Evolutionary conservation across 2,888 invertebrate genomes (phyloP), one percentile per base, ranked within the genome.

Genomic region (Himalopsyche anomala): DNA sequence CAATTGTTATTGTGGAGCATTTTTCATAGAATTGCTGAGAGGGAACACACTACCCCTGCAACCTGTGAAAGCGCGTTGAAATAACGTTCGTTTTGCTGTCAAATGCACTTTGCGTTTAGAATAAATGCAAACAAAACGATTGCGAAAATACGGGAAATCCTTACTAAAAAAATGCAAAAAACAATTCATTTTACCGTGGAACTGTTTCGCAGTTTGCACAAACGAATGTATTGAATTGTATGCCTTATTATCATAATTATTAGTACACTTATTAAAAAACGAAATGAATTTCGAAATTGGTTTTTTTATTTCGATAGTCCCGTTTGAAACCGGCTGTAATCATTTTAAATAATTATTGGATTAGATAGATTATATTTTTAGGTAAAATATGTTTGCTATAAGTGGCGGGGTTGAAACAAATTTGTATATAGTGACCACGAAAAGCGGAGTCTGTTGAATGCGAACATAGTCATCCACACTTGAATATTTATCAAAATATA

Each of bases 61-160:
- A 19, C 19, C 62, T 19, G 19, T 19, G 62, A 62, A 62, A 62
- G 15, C 62, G 62, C 62, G 28, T 62, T 62, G 62, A 62, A 62
- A 62, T 19, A 62, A 62, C 62, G 17, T 62, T 19, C 62, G 62
- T 28, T 62, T 19, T 62, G 28, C 62, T 62, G 62, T 62, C 62
- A 62, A 62, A 19, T 62, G 62, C 62, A 62, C 19, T 62, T 62
- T 62, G 6, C 28, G 62, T 62, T 62, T 62, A 6, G 19, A 62
- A 62, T 62, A 62, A 62, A 62, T 2, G 62, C 19, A 62, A 28
- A 62, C 62, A 62, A 62, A 62, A 62, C n/a, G 19, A 56, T 17
- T 19, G 4, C n/a, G 19, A 28, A 19, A 19, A 62, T 62, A 62
- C 19, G 2, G 62, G 19, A 62, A 62, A 62, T 19, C 45, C 45